A percentile compares a stretch with the other conserved stretches of the same genome.
Evolutionary conservation across 2,113 vertebrate species (phyloP).

Genomic region (Zosterops lateralis): DNA sequence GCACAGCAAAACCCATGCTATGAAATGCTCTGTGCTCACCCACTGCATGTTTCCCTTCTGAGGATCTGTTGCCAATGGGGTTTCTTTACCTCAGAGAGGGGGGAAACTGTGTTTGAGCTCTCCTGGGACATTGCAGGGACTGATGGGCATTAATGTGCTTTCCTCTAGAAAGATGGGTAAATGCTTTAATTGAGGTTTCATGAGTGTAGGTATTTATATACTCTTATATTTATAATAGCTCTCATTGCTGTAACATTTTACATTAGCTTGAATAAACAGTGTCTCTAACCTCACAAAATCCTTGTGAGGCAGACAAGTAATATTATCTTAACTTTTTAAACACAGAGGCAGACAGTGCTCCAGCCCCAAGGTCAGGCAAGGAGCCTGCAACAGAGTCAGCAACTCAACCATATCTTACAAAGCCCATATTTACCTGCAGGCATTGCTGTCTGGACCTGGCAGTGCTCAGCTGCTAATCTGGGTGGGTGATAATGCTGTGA

Average conservation of each 20-base stretch:
- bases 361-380: constrained; percentile 45
- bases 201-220: background rate
- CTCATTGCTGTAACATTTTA: background rate
- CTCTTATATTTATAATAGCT: background rate
- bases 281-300: background rate
- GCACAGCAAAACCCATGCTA: background rate
- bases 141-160: background rate
- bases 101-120: background rate
- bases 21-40: background rate
- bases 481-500: background rate
- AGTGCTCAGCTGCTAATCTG: background rate
- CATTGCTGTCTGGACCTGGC: background rate
- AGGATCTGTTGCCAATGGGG: fast-evolving
- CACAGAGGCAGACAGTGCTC: background rate
- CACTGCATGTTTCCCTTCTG: background rate
- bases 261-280: background rate
- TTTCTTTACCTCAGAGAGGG: background rate
- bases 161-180: background rate
- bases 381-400: background rate
- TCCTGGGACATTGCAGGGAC: background rate
- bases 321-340: constrained; percentile 39
- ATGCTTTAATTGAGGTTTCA: constrained; percentile 4
- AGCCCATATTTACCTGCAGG: background rate
- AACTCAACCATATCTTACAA: background rate
- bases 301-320: background rate